These are phyloP conservation scores for Drosophila saltans DNA, from an alignment of 1,140 invertebrate genomes.

Conservation along the genomic window DNA sequence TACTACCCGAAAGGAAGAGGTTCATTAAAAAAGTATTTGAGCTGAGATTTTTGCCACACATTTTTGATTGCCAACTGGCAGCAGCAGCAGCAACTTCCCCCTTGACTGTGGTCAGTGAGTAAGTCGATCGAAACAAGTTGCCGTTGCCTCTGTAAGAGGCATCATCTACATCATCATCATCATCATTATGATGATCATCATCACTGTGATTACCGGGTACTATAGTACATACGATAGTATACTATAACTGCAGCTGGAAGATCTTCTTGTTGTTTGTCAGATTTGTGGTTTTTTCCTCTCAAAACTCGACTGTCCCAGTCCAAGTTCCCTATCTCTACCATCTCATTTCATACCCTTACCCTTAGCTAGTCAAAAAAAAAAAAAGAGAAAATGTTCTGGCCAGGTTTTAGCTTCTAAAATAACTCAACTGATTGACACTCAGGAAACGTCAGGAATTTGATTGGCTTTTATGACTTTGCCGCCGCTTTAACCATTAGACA, in stretches of 20 bases:
- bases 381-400: slow-evolving; percentile 14
- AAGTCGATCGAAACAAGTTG: slow-evolving; percentile 67
- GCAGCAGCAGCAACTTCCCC: slow-evolving; percentile 21
- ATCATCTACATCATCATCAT: slow-evolving; percentile 10
- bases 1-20: slow-evolving; percentile 64
- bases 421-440: slow-evolving; percentile 73
- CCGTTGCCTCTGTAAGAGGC: slow-evolving; percentile 31
- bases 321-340: neutral
- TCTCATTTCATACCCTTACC: neutral
- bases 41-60: slow-evolving; percentile 74
- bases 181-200: slow-evolving; percentile 31
- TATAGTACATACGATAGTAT: slow-evolving; percentile 13
- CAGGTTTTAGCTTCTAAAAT: slow-evolving; percentile 23
- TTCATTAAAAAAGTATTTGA: slow-evolving; percentile 80
- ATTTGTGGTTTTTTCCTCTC: slow-evolving; percentile 52
- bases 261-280: slow-evolving; percentile 49
- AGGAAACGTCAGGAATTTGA: slow-evolving; percentile 79
- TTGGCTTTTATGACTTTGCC: slow-evolving; percentile 65
- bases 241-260: slow-evolving; percentile 12
- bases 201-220: slow-evolving; percentile 55
- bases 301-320: slow-evolving; percentile 1
- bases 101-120: slow-evolving; percentile 53
- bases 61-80: slow-evolving; percentile 70
- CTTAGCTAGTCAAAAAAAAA: slow-evolving; percentile 12
- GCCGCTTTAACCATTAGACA: slow-evolving; percentile 70